Evolutionary conservation across 2,888 invertebrate species (phyloP), one percentile per base, ranked within the genome.

Genomic region (Geophilus truncorum): DNA sequence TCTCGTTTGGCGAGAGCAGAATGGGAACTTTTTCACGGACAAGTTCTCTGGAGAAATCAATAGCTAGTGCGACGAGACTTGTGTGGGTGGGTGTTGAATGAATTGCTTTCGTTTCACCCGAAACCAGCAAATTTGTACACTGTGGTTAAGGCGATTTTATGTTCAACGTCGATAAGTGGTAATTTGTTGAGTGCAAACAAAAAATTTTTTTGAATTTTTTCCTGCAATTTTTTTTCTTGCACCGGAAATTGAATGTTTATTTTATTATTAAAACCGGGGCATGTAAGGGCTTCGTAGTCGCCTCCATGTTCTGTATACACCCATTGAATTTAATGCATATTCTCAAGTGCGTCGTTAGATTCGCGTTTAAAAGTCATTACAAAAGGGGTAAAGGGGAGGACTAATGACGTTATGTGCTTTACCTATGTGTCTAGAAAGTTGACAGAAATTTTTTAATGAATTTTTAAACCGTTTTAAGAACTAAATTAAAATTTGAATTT

Each of bases 1-100:
- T 28, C 70, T 70, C 70, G 70, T 70, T 70, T 70, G 70, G 70
- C 28, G 25, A 28, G 25, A 70, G 28, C 12, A 70, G 28, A 70
- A 70, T 70, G 70, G 25, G 28, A 70, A 28, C 10, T 70, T 70
- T 70, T 70, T 70, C 45, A 70, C 70, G 70, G 23, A 28, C 70
- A 70, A 70, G 70, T 70, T 70, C 70, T 70, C 70, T 70, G 70
- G 70, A 70, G 70, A 70, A 70, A 70, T 70, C 70, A 70, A 70
- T 70, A 70, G 70, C n/a, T 70, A 70, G 70, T 70, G 70, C 70
- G 51, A 6, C 32, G 45, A 45, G 18, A 28, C 7, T 70, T 12
- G 23, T 70, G 70, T 15, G 70, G 10, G 70, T 25, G 25, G 25
- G 70, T 25, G 25, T 25, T 70, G 70, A 70, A 70, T 70, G 70